Evolutionary conservation across 2,797 vertebrate species (phyloP).

Genomic region (Ctenopoma kingsleyae): DNA sequence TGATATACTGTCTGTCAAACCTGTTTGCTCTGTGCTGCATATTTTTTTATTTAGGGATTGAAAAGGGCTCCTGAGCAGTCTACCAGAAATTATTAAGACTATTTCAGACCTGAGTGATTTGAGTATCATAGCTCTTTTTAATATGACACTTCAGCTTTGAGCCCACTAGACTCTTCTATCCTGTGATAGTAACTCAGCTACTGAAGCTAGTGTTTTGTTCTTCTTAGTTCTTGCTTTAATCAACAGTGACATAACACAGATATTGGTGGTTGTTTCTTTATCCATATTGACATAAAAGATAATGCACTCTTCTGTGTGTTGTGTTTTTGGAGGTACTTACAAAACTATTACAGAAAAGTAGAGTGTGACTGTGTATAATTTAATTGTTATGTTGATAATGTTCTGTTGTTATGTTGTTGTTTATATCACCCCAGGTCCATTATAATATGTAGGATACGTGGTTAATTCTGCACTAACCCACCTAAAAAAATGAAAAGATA

Average conservation of each 20-base stretch:
- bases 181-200: neutral
- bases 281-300: neutral
- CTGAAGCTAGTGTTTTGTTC: neutral
- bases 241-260: neutral
- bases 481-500: neutral
- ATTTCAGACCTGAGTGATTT: conserved; percentile 17
- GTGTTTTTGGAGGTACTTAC: neutral
- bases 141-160: neutral
- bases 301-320: neutral
- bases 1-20: conserved; percentile 35
- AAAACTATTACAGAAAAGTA: neutral
- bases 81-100: conserved; percentile 9
- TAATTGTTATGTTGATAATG: neutral
- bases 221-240: neutral
- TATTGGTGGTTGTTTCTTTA: neutral
- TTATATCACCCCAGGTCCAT: neutral
- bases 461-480: neutral
- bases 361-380: neutral
- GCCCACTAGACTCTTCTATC: neutral
- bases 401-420: neutral
- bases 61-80: conserved; percentile 25
- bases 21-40: conserved; percentile 11
- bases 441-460: neutral
- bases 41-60: conserved; percentile 1
- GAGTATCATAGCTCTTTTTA: neutral